Conservation (phyloP, 1,140 invertebrate species). For the Diuraphis noxia region DNA sequence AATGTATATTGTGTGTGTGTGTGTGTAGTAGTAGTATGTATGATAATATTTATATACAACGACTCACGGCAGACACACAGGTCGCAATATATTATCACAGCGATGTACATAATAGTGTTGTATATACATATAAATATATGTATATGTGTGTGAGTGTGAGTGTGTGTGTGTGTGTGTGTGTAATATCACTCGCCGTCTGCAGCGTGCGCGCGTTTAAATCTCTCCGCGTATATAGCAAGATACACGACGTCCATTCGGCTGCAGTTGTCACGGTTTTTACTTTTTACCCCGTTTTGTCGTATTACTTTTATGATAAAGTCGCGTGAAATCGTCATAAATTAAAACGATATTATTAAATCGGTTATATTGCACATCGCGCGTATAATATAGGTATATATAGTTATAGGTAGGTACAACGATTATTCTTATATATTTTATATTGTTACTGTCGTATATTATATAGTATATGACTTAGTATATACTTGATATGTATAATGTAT, state of each 20-base stretch:
- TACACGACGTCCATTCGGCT: background rate
- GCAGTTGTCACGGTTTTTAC: background rate
- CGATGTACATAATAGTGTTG: background rate
- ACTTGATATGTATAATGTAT: too few species aligned
- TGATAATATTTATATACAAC: slow-evolving; percentile 14
- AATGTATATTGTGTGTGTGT: background rate
- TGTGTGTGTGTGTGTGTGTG: background rate
- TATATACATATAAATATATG: background rate
- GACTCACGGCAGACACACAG: background rate
- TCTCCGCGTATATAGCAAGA: background rate
- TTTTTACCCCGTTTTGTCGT: background rate
- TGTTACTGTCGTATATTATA: background rate
- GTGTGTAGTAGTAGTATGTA: background rate
- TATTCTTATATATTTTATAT: background rate
- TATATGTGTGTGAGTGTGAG: background rate
- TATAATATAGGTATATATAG: background rate
- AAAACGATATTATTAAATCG: background rate
- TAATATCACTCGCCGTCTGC: background rate
- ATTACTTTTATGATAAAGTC: background rate
- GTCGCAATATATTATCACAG: background rate
- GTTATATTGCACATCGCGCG: background rate
- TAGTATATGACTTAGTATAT: background rate
- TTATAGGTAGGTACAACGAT: background rate
- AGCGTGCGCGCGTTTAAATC: slow-evolving; percentile 16
- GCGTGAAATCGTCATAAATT: background rate